Conservation (phyloP, 2,888 invertebrate species). For the Sminthurinus aureus region DNA sequence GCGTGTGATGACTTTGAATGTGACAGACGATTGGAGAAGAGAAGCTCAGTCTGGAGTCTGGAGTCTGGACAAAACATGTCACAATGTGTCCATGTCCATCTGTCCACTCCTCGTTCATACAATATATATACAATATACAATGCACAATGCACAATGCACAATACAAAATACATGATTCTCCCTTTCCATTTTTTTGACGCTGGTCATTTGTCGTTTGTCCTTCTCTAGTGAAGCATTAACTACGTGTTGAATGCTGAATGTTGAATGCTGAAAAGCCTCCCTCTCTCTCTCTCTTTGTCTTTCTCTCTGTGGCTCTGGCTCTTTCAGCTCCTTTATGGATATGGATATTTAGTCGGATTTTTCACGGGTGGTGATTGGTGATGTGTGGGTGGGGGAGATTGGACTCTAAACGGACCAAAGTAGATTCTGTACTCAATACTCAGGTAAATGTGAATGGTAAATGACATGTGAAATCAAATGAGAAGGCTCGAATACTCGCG, state of each 20-base stretch:
- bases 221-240: conserved; percentile 20
- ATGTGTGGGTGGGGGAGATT: neutral
- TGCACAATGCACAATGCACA: no score
- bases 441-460: no score
- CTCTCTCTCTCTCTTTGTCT: no score
- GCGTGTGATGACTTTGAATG: conserved; percentile 9
- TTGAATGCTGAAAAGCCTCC: neutral
- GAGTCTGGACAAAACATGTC: conserved; percentile 14
- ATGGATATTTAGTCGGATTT: neutral
- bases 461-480: no score
- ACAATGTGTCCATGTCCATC: conserved; percentile 33
- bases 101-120: conserved; percentile 8
- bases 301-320: neutral
- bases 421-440: neutral
- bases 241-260: conserved; percentile 20
- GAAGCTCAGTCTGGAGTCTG: neutral
- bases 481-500: no score
- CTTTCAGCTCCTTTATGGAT: conserved; percentile 4
- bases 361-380: neutral
- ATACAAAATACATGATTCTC: neutral
- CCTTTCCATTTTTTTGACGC: neutral
- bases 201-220: conserved; percentile 25
- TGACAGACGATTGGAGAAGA: no score
- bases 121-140: no score
- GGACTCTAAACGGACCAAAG: neutral